Conservation (phyloP, 1,140 invertebrate genomes). For the Wasmannia auropunctata region DNA sequence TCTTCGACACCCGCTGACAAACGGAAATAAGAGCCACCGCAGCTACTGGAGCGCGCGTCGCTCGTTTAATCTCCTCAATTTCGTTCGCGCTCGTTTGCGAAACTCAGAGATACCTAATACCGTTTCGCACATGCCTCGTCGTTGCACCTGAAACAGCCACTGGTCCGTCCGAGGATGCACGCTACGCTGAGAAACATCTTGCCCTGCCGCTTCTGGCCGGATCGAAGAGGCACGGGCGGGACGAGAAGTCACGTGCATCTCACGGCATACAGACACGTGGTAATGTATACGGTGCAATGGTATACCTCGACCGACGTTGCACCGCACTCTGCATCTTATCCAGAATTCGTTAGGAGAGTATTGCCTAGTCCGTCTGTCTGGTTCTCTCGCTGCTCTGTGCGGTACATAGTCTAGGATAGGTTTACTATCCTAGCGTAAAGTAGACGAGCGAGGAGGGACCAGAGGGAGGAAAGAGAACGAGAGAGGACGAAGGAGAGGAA, state of each 20-base stretch:
- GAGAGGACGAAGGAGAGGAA: not conserved
- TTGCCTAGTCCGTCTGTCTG: conserved; percentile 25
- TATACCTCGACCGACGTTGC: not conserved
- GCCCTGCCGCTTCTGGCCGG: not conserved
- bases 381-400: conserved; percentile 37
- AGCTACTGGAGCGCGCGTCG: not conserved
- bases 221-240: conserved; percentile 25
- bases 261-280: conserved; percentile 1
- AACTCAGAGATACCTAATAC: not conserved
- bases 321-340: conserved; percentile 9
- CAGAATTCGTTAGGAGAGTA: conserved; percentile 66
- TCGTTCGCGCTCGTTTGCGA: not conserved
- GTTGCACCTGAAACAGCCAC: not conserved
- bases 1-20: conserved; percentile 26
- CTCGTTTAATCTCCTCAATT: not conserved
- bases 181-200: not conserved
- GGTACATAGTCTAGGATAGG: conserved; percentile 74
- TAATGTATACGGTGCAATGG: conserved; percentile 3
- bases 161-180: not conserved
- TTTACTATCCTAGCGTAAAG: conserved; percentile 48
- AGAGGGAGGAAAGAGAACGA: conserved; percentile 26
- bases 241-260: conserved; percentile 21
- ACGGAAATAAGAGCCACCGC: conserved; percentile 1
- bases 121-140: not conserved
- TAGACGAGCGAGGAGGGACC: conserved; percentile 5